Conservation (phyloP, 2,797 vertebrate species). For the Scyliorhinus canicula region DNA sequence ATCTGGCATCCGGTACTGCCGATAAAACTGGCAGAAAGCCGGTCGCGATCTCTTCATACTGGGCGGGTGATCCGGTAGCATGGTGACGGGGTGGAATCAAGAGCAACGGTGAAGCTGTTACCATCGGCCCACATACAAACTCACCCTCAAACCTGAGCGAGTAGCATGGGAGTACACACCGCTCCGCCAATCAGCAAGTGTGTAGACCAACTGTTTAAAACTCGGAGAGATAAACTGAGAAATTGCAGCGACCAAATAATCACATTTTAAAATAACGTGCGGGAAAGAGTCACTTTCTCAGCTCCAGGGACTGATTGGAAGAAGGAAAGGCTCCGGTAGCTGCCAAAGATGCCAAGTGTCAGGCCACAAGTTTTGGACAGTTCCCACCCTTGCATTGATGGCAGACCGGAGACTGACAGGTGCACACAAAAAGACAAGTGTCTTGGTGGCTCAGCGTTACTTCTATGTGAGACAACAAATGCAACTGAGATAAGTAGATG, state of each 20-base stretch:
- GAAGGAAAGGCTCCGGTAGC: not conserved
- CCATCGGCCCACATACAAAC: not conserved
- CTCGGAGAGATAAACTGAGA: not conserved
- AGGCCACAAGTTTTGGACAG: not conserved
- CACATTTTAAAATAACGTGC: not conserved
- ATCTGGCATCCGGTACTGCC: no score
- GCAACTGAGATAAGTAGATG: constrained; percentile 49
- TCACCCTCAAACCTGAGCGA: not conserved
- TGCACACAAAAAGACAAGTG: constrained; percentile 45
- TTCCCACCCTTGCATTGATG: constrained; percentile 41
- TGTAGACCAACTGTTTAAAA: not conserved
- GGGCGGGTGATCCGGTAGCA: not conserved
- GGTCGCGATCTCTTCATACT: not conserved
- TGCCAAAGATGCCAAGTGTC: not conserved
- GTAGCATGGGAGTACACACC: not conserved
- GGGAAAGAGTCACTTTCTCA: not conserved
- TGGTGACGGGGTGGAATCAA: not conserved
- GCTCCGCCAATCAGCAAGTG: not conserved
- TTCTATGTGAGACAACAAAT: constrained; percentile 53
- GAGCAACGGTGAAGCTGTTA: not conserved
- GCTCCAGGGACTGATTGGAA: not conserved
- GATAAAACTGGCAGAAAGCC: no score
- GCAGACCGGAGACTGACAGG: constrained; percentile 51
- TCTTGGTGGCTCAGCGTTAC: constrained; percentile 44
- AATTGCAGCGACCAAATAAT: not conserved